Percentiles rank a stretch among this genome's conserved stretches.
These are phyloP conservation scores for Eriocheir sinensis DNA, from an alignment of 1,140 invertebrate species.

Conservation along the genomic window DNA sequence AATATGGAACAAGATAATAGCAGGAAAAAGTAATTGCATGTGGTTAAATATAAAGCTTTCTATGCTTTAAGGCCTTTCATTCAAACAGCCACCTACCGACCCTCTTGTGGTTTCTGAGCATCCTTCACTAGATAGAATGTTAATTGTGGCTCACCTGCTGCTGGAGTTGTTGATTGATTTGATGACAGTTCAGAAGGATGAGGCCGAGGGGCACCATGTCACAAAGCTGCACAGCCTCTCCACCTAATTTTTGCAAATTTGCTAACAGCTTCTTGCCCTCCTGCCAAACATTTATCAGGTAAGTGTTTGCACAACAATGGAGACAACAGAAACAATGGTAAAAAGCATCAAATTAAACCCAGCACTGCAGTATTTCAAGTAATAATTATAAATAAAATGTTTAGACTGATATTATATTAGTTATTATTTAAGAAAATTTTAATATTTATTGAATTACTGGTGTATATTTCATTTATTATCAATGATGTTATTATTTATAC, in stretches of 20 bases:
- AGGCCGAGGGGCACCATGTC: conserved; percentile 63
- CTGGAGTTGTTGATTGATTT: conserved; percentile 55
- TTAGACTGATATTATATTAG: too few species aligned
- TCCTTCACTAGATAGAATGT: neutral
- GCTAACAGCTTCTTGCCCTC: conserved; percentile 68
- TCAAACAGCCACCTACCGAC: neutral
- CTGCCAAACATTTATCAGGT: neutral
- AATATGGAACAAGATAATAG: neutral
- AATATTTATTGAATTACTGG: too few species aligned
- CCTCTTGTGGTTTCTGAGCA: neutral
- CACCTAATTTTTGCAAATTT: conserved; percentile 41
- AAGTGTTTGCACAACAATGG: too few species aligned
- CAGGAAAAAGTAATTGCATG: too few species aligned
- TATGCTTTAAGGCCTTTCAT: too few species aligned
- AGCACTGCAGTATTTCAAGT: too few species aligned
- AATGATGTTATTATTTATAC: neutral
- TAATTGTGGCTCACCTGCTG: conserved; percentile 35
- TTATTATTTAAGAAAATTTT: too few species aligned
- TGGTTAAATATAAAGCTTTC: too few species aligned
- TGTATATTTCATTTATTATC: too few species aligned
- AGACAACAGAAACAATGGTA: neutral
- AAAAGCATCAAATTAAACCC: neutral
- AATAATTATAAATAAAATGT: too few species aligned
- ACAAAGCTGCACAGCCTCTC: conserved; percentile 49
- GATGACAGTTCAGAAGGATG: conserved; percentile 57